A percentile compares a stretch with the other conserved stretches of the same genome.
Conservation (phyloP, 1,140 invertebrate species). For the Agraylea sexmaculata region DNA sequence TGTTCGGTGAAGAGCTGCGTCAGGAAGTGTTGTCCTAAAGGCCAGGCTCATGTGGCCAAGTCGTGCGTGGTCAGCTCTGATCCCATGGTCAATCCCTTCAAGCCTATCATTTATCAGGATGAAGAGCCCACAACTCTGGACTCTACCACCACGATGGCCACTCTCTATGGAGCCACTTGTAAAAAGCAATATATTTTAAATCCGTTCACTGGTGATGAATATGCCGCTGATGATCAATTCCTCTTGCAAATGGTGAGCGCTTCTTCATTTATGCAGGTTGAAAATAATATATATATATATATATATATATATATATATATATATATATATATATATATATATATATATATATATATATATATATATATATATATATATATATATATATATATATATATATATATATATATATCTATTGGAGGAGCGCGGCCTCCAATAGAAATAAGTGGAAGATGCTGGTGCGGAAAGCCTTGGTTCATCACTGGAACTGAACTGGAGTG, state of each 20-base stretch:
- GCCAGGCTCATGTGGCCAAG: constrained; percentile 2
- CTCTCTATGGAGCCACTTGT: constrained; percentile 11
- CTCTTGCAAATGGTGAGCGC: constrained; percentile 11
- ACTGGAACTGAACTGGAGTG: too few species aligned
- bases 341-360: too few species aligned
- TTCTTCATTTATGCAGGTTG: too few species aligned
- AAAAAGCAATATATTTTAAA: constrained; percentile 7
- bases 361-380: too few species aligned
- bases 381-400: too few species aligned
- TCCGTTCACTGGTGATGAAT: constrained; percentile 1
- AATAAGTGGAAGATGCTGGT: too few species aligned
- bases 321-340: too few species aligned
- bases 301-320: too few species aligned
- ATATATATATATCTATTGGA: too few species aligned
- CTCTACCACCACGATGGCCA: background rate
- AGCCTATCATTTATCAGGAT: constrained; percentile 7
- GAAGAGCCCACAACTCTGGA: background rate
- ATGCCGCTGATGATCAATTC: background rate
- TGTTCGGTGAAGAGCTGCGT: constrained; percentile 12
- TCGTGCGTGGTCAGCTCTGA: constrained; percentile 4
- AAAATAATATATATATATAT: too few species aligned
- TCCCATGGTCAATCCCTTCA: constrained; percentile 10
- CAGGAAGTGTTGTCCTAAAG: constrained; percentile 18
- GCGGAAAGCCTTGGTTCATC: too few species aligned
- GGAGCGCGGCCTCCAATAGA: too few species aligned